These are phyloP conservation scores for Eriosoma lanigerum DNA, from an alignment of 1,140 invertebrate species.

Conservation along the genomic window DNA sequence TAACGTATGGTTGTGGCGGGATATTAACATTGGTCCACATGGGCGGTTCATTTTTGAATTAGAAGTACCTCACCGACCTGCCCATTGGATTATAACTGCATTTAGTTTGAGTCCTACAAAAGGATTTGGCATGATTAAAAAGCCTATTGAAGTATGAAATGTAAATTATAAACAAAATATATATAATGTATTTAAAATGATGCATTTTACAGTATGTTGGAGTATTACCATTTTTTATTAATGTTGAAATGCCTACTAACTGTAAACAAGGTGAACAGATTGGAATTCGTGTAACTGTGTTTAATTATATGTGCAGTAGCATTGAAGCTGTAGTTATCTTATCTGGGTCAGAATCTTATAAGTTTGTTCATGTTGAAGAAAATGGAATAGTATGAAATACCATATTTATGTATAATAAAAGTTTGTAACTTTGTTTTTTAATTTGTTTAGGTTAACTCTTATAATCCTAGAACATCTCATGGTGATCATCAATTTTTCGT, in stretches of 20 bases:
- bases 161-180: slow-evolving; percentile 12
- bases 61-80: slow-evolving; percentile 81
- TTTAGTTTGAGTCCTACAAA: slow-evolving; percentile 83
- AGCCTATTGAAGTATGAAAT: slow-evolving; percentile 69
- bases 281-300: slow-evolving; percentile 86
- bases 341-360: slow-evolving; percentile 82
- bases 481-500: slow-evolving; percentile 94
- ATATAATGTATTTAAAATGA: background rate
- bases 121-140: slow-evolving; percentile 83
- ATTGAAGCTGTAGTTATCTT: slow-evolving; percentile 85
- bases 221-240: slow-evolving; percentile 89
- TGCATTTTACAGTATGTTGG: slow-evolving; percentile 69
- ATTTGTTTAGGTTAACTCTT: slow-evolving; percentile 65
- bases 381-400: slow-evolving; percentile 74
- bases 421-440: slow-evolving; percentile 14
- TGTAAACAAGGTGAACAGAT: slow-evolving; percentile 91
- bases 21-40: slow-evolving; percentile 90
- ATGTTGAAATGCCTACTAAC: slow-evolving; percentile 84
- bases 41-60: slow-evolving; percentile 82
- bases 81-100: slow-evolving; percentile 89
- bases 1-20: slow-evolving; percentile 92
- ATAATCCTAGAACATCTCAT: slow-evolving; percentile 81
- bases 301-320: slow-evolving; percentile 86
- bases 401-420: slow-evolving; percentile 50
- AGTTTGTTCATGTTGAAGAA: slow-evolving; percentile 92